A percentile compares a stretch with the other conserved stretches of the same genome.
Evolutionary conservation across 1,140 invertebrate species (phyloP).

Genomic region (Drosophila bifasciata): DNA sequence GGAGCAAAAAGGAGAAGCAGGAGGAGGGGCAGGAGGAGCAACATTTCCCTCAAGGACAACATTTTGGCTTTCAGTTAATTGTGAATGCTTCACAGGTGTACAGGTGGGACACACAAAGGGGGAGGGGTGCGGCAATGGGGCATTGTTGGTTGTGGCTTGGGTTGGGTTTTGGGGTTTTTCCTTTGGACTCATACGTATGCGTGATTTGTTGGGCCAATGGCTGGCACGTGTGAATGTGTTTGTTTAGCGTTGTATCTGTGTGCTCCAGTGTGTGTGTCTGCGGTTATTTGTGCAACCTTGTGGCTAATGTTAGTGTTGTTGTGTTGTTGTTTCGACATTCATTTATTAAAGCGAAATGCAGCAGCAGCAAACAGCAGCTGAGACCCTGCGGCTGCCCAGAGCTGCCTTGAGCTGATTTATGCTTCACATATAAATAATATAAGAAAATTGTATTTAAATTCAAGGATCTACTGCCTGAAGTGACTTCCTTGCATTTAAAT

Average conservation of each 20-base stretch:
- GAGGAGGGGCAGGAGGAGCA: neutral
- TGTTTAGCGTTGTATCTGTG: conserved; percentile 3
- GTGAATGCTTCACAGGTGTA: conserved; percentile 52
- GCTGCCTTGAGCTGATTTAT: conserved; percentile 18
- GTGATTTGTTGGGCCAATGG: conserved; percentile 72
- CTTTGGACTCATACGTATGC: no score
- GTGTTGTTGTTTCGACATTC: conserved; percentile 16
- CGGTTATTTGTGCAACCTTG: conserved; percentile 35
- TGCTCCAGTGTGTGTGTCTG: conserved; percentile 18
- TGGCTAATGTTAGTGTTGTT: conserved; percentile 1
- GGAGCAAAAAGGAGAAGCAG: conserved; percentile 1
- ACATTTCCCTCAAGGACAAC: conserved; percentile 54
- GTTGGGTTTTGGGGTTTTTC: neutral
- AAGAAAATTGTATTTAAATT: neutral
- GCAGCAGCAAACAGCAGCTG: conserved; percentile 32
- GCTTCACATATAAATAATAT: conserved; percentile 4
- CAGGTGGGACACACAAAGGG: no score
- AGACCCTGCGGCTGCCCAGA: conserved; percentile 5
- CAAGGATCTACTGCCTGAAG: no score
- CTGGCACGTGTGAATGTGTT: conserved; percentile 55
- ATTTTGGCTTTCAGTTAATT: conserved; percentile 73
- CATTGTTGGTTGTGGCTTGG: neutral
- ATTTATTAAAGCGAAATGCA: conserved; percentile 20
- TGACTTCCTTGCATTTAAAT: no score
- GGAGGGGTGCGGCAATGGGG: no score